Percentiles rank a stretch among this genome's conserved stretches.
Evolutionary conservation across 2,113 vertebrate genomes (phyloP).

Genomic region (Sus scrofa): T2T-Sscrofa CM000821.6:13227001-13227500

Average conservation of each 20-base stretch:
- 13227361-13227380: background rate
- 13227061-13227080: background rate
- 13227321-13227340: background rate
- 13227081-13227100: background rate
- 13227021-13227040: background rate
- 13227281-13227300: background rate
- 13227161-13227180: background rate
- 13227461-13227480: background rate
- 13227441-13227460: background rate
- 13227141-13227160: conserved; percentile 22
- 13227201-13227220: background rate
- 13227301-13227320: background rate
- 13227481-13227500: background rate
- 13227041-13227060: background rate
- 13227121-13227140: conserved; percentile 32
- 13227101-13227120: background rate
- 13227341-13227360: conserved; percentile 21
- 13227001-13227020: background rate
- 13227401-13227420: background rate
- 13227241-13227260: background rate
- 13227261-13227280: background rate
- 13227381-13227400: conserved; percentile 21
- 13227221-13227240: background rate
- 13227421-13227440: background rate
- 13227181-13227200: background rate